Percentiles rank a stretch among this genome's conserved stretches.
phyloP scores from a whole-genome alignment of 2,888 invertebrate species.

The Galerucella pusilla region DNA sequence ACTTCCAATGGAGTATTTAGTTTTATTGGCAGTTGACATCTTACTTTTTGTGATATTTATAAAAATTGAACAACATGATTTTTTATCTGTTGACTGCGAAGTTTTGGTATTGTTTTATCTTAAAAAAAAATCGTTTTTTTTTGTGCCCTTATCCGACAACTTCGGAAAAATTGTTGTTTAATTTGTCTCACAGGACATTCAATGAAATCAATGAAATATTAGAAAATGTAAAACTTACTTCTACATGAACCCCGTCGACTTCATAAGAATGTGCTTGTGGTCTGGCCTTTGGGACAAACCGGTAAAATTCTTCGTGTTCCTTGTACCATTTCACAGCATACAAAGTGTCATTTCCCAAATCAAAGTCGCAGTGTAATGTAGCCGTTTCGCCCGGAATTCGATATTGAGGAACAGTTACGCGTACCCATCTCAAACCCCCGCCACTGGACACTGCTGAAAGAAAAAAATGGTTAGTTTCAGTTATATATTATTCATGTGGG shows the following conservation, averaged over 20 bases:
- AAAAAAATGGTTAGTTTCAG: neutral
- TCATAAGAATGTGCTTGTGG: constrained; percentile 78
- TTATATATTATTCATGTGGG: neutral
- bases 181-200: too few species aligned
- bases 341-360: constrained; percentile 70
- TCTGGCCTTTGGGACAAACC: constrained; percentile 78
- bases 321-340: constrained; percentile 89
- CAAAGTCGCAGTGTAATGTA: constrained; percentile 63
- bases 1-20: too few species aligned
- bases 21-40: too few species aligned
- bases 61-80: too few species aligned
- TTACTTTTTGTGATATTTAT: too few species aligned
- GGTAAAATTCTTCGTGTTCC: constrained; percentile 86
- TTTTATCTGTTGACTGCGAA: too few species aligned
- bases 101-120: too few species aligned
- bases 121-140: too few species aligned
- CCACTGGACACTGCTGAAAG: constrained; percentile 27
- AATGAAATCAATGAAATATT: too few species aligned
- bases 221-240: constrained; percentile 67
- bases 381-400: constrained; percentile 63
- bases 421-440: constrained; percentile 61
- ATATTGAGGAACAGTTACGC: constrained; percentile 64
- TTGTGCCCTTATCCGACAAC: too few species aligned
- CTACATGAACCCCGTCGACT: constrained; percentile 76
- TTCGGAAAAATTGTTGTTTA: too few species aligned